Evolutionary conservation across 2,797 vertebrate genomes (phyloP).

Genomic region (Danio tinwini): DNA sequence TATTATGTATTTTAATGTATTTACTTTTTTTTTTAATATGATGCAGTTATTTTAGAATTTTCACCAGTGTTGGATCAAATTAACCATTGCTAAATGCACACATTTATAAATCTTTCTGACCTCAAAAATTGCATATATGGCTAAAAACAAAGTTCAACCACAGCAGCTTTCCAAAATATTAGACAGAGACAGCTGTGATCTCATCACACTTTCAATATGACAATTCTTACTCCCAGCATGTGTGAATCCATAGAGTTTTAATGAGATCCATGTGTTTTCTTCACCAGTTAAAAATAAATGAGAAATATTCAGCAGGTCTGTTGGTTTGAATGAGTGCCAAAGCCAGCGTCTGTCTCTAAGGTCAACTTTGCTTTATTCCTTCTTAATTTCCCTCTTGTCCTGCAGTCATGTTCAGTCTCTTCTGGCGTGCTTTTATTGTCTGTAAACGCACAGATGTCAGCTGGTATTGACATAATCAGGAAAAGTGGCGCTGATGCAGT

Average conservation of each 20-base stretch:
- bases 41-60: no score
- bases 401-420: constrained; percentile 44
- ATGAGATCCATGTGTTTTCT: constrained; percentile 7
- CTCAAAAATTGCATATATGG: no score
- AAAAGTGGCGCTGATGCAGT: constrained; percentile 72
- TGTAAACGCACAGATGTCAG: constrained; percentile 63
- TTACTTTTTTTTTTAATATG: no score
- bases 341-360: constrained; percentile 50
- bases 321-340: constrained; percentile 37
- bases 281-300: constrained; percentile 55
- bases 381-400: constrained; percentile 69
- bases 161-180: neutral
- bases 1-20: no score
- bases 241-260: constrained; percentile 25
- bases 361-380: constrained; percentile 70
- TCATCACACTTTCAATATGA: neutral
- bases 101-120: no score
- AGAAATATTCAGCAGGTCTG: constrained; percentile 29
- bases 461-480: constrained; percentile 72
- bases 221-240: neutral
- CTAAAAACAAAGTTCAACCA: neutral
- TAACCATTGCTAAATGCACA: no score
- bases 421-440: constrained; percentile 57
- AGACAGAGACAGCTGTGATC: constrained; percentile 6
- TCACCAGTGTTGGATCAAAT: no score